Evolutionary conservation across 2,888 invertebrate genomes (phyloP), one percentile per base, ranked within the genome.

Genomic region (Autographa gamma): DNA sequence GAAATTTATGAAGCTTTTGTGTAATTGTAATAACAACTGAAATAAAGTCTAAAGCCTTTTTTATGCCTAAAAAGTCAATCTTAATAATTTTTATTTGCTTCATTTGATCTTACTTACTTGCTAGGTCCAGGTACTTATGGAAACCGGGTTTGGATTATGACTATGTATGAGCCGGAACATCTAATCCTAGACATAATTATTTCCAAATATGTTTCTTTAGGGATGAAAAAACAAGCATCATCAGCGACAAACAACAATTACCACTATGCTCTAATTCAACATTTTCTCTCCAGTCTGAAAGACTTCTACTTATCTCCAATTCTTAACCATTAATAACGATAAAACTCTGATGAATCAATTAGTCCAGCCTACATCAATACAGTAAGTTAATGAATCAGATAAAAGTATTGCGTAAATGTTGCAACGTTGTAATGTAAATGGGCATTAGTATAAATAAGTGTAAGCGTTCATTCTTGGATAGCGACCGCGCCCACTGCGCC

Each of bases 391-490:
- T 70, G 65, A 69, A 82, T 80, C 71, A 66, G 76, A 82, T 79
- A 77, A 80, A 82, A 77, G 48, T 63, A 63, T 81, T 69, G 60
- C 76, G 60, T 76, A 72, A 60, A 65, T 64, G 62, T 80, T 71
- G 69, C 73, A 74, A 76, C 74, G 48, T n/a, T 48, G n/a, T 56
- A 74, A 69, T 71, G 73, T 79, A 77, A 83, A 78, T 71, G 73
- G 73, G 78, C 76, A 80, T 80, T 80, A 74, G 68, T 82, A 72
- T 83, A 83, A 82, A 84, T 84, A 84, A 82, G 80, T 74, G 80
- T 76, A 84, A 84, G 76, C 64, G 69, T 61, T 71, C 80, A 80
- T 83, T 84, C 84, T 78, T 83, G 75, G 84, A 74, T 82, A 58
- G 38, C 62, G 38, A 81, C 85, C 85, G 84, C 86, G 74, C 85